Conservation (phyloP, 1,140 invertebrate species). For the Diprion similis region DNA sequence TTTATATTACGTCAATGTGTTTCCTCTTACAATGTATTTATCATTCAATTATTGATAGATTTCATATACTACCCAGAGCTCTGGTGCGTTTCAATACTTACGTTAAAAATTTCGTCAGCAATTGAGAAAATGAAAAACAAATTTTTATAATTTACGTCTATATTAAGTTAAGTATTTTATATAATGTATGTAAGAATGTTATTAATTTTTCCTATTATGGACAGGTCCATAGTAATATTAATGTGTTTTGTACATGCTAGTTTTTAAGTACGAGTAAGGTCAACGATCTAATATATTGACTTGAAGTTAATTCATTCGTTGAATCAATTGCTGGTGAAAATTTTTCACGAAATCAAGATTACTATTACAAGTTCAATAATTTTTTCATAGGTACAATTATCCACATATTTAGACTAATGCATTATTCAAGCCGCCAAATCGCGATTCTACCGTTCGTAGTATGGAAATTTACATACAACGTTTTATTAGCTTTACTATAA, state of each 20-base stretch:
- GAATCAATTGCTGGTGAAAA: slow-evolving; percentile 23
- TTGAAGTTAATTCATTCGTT: slow-evolving; percentile 35
- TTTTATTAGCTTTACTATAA: background rate
- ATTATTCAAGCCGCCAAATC: background rate
- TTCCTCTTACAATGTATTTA: background rate
- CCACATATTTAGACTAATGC: background rate
- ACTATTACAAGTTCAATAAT: slow-evolving; percentile 25
- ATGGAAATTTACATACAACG: background rate
- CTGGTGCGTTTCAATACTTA: slow-evolving; percentile 24
- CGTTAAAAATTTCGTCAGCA: slow-evolving; percentile 22
- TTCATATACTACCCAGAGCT: slow-evolving; percentile 21
- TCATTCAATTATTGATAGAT: background rate
- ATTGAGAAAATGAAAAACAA: slow-evolving; percentile 18
- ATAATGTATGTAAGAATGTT: slow-evolving; percentile 32
- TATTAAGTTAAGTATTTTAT: slow-evolving; percentile 33
- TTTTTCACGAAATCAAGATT: slow-evolving; percentile 39
- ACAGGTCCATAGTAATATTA: slow-evolving; percentile 41
- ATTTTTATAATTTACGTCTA: slow-evolving; percentile 25
- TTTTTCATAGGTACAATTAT: background rate
- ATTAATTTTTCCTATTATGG: slow-evolving; percentile 34
- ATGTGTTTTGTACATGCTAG: slow-evolving; percentile 42
- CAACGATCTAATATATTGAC: slow-evolving; percentile 36
- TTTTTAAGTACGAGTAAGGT: slow-evolving; percentile 25
- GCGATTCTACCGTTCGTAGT: slow-evolving; percentile 17
- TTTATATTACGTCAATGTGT: background rate